Conservation (phyloP, 2,888 invertebrate genomes). For the Auanema freiburgensis region DNA sequence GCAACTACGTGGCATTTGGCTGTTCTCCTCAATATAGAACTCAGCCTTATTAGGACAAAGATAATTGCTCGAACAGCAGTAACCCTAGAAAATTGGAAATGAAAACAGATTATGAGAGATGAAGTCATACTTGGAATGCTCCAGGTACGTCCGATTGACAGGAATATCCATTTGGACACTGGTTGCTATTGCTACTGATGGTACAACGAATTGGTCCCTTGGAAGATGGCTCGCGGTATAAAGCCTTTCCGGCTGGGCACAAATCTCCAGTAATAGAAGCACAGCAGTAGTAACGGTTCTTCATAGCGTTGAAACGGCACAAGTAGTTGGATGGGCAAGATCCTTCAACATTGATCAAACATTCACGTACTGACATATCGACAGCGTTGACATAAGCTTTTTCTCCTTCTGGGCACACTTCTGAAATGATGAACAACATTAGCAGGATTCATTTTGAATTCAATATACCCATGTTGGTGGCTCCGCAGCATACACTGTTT, state of each 20-base stretch:
- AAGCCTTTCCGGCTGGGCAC: constrained; percentile 61
- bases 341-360: constrained; percentile 61
- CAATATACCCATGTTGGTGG: constrained; percentile 57
- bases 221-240: constrained; percentile 57
- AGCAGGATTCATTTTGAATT: not conserved
- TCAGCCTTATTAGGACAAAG: constrained; percentile 63
- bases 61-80: constrained; percentile 58
- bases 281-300: constrained; percentile 62
- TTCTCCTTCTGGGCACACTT: constrained; percentile 63
- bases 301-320: constrained; percentile 60
- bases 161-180: constrained; percentile 57
- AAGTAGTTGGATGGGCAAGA: constrained; percentile 61
- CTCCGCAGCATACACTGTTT: constrained; percentile 63
- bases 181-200: constrained; percentile 50
- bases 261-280: constrained; percentile 60
- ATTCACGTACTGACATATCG: constrained; percentile 60
- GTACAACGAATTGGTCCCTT: constrained; percentile 57
- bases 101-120: constrained; percentile 13
- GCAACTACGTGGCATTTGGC: constrained; percentile 60
- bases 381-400: constrained; percentile 63
- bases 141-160: constrained; percentile 61
- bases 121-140: constrained; percentile 46
- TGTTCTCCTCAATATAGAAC: constrained; percentile 59
- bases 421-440: constrained; percentile 28
- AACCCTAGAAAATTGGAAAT: constrained; percentile 45